Percentiles rank a stretch among this genome's conserved stretches.
Evolutionary conservation across 2,797 vertebrate genomes (phyloP).

Genomic region (Manis pentadactyla): DNA sequence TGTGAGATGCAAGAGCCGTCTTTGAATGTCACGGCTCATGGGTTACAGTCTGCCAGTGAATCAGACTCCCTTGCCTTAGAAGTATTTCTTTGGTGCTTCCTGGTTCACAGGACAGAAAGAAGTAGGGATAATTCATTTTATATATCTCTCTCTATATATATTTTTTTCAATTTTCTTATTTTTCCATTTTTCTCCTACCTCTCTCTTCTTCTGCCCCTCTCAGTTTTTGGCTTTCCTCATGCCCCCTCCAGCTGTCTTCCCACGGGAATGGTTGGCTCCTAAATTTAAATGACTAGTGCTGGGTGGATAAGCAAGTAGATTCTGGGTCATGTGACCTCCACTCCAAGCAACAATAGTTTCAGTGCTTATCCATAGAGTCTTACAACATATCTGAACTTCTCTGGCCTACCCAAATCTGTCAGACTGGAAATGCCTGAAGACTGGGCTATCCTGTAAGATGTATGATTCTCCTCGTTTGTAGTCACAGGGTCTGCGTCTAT

Average conservation of each 20-base stretch:
- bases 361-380: conserved; percentile 46
- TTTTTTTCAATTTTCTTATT: conserved; percentile 70
- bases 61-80: conserved; percentile 59
- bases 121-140: background rate
- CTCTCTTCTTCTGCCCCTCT: background rate
- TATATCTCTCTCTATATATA: background rate
- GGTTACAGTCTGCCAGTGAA: conserved; percentile 44
- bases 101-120: conserved; percentile 49
- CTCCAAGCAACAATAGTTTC: conserved; percentile 50
- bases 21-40: conserved; percentile 45
- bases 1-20: conserved; percentile 79
- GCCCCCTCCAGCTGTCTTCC: background rate
- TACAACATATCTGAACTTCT: conserved; percentile 52
- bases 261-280: conserved; percentile 53
- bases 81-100: conserved; percentile 73
- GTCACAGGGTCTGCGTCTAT: conserved; percentile 50
- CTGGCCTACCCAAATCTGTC: conserved; percentile 45
- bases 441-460: conserved; percentile 58
- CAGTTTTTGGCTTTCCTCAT: background rate
- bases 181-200: conserved; percentile 18
- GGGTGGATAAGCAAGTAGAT: background rate
- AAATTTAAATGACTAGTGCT: conserved; percentile 9
- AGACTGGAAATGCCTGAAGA: conserved; percentile 55
- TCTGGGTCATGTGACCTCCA: background rate
- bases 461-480: conserved; percentile 58